A percentile compares a stretch with the other conserved stretches of the same genome.
Evolutionary conservation across 2,113 vertebrate genomes (phyloP).

Genomic region (Xyliphius kryptos): DNA sequence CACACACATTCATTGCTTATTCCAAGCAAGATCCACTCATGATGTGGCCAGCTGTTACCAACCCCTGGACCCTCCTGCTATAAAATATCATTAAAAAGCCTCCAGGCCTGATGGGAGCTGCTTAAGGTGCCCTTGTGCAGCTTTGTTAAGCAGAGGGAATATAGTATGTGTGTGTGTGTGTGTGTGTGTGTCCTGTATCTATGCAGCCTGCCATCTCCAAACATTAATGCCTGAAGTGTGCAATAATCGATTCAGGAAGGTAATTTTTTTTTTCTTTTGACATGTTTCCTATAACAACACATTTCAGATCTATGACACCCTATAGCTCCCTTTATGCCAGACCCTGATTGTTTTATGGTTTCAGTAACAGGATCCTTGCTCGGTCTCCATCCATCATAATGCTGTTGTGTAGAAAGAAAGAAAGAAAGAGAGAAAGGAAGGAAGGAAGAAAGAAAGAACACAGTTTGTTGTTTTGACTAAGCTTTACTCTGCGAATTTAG

Average conservation of each 20-base stretch:
- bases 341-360: constrained; percentile 22
- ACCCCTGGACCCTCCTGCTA: constrained; percentile 42
- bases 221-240: too few relatives aligned
- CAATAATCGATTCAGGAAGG: too few relatives aligned
- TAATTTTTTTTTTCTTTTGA: constrained; percentile 61
- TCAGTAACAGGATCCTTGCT: constrained; percentile 35
- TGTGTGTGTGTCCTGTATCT: constrained; percentile 54
- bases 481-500: too few relatives aligned
- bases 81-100: constrained; percentile 58
- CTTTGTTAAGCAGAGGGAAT: too few relatives aligned
- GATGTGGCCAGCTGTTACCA: constrained; percentile 26
- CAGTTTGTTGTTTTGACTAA: too few relatives aligned
- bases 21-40: too few relatives aligned
- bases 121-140: constrained; percentile 57
- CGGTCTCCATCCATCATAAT: too few relatives aligned
- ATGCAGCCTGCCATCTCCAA: too few relatives aligned
- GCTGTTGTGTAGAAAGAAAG: too few relatives aligned
- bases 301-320: constrained; percentile 46
- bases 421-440: too few relatives aligned
- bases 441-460: too few relatives aligned
- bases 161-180: constrained; percentile 37
- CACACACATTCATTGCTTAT: too few relatives aligned
- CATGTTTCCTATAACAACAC: constrained; percentile 54
- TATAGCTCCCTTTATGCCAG: constrained; percentile 18
- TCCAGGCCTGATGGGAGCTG: constrained; percentile 42